Base-by-base conservation (phyloP, 2,888 invertebrate genomes). In the Melieria picta region DNA sequence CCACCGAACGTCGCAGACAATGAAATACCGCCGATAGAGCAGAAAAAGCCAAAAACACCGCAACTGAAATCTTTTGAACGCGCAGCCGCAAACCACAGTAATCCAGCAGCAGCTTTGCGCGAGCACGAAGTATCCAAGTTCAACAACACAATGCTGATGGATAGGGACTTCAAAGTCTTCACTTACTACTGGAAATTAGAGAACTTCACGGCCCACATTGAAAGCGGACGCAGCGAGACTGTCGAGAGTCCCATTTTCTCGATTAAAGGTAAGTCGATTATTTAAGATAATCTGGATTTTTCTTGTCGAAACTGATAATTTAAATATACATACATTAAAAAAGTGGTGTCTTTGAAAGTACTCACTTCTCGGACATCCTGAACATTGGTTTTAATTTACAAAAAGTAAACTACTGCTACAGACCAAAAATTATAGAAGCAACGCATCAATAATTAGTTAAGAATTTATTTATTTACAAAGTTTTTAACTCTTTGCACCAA, bases 161-260 rank as follows among this genome's bases (percentile, higher is more conserved):
- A 83, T 72, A 79, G 77, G n/a, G 80, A 85, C 65, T 72, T 84
- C 4, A 84, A 84, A 69, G 77, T 85, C 0, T 87, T 86, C 73
- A 84, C 84, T 0, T 87, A 87, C 71, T 86, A 85, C 69, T 87
- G 87, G 87, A 85, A 84, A 67, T 69, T 87, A 63, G 86, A 87
- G n/a, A 85, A 85, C 72, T 80, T 85, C 62, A 82, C 83, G 3
- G 76, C 80, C 47, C 81, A 80, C 48, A 78, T 86, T 13, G 77
- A 79, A 55, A 72, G 75, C 47, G 74, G 74, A 0, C 76, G 78
- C 3, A 79, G 78, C 11, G 75, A 75, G 30, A 79, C 76, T 9
- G 74, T 84, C 11, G 78, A 79, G 42, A 87, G 85, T 75, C 87
- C 86, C 4, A 77, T 81, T 55, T 87, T 87, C 74, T 82, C 84